Evolutionary conservation across 2,888 invertebrate species (phyloP), one percentile per base, ranked within the genome.

Genomic region (Eilema sororculum): DNA sequence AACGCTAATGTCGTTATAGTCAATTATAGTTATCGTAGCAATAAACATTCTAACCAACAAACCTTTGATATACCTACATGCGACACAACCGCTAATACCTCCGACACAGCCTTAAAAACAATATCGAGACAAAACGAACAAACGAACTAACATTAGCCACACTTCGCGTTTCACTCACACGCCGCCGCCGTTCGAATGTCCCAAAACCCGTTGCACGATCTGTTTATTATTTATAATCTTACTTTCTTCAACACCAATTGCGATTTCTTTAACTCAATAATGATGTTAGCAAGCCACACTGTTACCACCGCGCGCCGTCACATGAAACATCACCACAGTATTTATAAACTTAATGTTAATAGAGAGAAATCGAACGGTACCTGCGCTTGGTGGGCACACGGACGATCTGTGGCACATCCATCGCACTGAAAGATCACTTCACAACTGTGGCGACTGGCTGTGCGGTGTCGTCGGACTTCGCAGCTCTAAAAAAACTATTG

Each of bases 371-470:
- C 25, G 41, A 41, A 46, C 20, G 10, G 62, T 62, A 62, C 62
- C 62, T 62, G 62, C 41, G 37, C 41, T 41, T 25, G 41, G 24
- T 25, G 9, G 41, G 16, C 20, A 25, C 20, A 20, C 20, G 41
- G 20, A 25, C 41, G 9, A 37, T 37, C 25, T 16, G 24, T 9
- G 62, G 41, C 41, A 62, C 62, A 62, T 41, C 41, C 62, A 62
- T 62, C 62, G 62, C 62, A 20, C n/a, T 4, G 22, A 9, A 20
- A 62, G 24, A 20, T 25, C 41, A 62, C 41, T 25, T 6, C 62
- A 62, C 62, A 24, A 62, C 62, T 62, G 62, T 52, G 52, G 16
- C 20, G 46, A n/a, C n/a, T n/a, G n/a, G n/a, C n/a, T n/a, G 33
- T 5, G 33, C 3, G 52, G 52, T n/a, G n/a, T 9, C 8, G n/a